Evolutionary conservation across 2,888 invertebrate species (phyloP), one percentile per base, ranked within the genome.

Genomic region (Lepidochrysops patricia): DNA sequence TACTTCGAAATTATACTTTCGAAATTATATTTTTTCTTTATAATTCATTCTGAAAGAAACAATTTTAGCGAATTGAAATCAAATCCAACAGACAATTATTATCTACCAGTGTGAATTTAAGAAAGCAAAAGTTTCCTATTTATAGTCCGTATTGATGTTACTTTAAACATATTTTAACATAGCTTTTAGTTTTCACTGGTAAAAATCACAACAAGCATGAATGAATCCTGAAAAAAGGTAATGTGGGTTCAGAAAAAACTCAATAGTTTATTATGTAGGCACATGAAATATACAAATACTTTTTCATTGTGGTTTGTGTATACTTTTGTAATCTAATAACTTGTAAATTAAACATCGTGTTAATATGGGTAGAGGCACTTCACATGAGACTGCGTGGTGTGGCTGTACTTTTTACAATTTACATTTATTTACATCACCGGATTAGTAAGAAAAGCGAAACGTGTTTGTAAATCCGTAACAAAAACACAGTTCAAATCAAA

Each of bases 401-500:
- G 64, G 61, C 59, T 37, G 48, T 61, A 29, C 37, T 49, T 57
- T 58, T 34, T 59, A 66, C 65, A 68, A 71, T 54, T 58, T 63
- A 63, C 61, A 66, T 64, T 61, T 59, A 62, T 69, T 63, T 60
- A 62, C 63, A 52, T 37, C 26, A 68, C 52, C 60, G 43, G 49
- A 72, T 69, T 67, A 76, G 71, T 69, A 74, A 73, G 69, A 72
- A 65, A 80, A 83, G 82, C 82, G 76, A 77, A 69, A 72, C 85
- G 85, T 82, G 84, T 86, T 82, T 84, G 73, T 76, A 75, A 78
- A 76, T 77, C 69, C 72, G 74, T 78, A 82, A 81, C 76, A 71
- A 71, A 79, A 78, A 70, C 67, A 68, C 74, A 74, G 75, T 74
- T 73, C 79, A 57, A 77, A 82, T 80, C 77, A 73, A 79, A 76